Conservation (phyloP, 2,888 invertebrate species). For the Anarsia innoxiella region DNA sequence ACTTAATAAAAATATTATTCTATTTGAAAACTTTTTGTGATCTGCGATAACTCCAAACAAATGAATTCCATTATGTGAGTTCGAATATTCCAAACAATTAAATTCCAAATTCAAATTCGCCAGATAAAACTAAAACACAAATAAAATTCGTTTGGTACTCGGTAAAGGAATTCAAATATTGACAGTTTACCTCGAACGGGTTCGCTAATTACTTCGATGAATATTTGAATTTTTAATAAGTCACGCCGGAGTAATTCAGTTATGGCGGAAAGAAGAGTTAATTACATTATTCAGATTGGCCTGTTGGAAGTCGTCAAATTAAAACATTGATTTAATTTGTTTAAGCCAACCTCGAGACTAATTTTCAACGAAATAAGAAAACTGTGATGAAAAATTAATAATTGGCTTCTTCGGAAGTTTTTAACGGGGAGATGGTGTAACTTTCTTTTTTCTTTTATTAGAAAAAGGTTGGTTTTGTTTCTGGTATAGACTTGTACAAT, state of each 20-base stretch:
- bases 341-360: conserved; percentile 13
- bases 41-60: too few relatives aligned
- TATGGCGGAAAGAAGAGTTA: conserved; percentile 42
- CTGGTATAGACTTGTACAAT: too few relatives aligned
- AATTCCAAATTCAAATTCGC: background rate
- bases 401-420: conserved; percentile 3
- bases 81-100: too few relatives aligned
- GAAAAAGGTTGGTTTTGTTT: too few relatives aligned
- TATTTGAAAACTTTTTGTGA: too few relatives aligned
- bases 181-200: conserved; percentile 10
- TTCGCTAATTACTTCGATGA: conserved; percentile 15
- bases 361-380: conserved; percentile 5
- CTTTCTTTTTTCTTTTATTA: too few relatives aligned
- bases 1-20: too few relatives aligned
- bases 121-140: background rate
- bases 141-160: too few relatives aligned
- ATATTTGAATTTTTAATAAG: conserved; percentile 17
- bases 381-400: conserved; percentile 3
- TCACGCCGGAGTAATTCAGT: conserved; percentile 27
- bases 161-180: conserved; percentile 11
- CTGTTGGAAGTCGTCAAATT: conserved; percentile 43
- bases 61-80: too few relatives aligned
- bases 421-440: background rate
- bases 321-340: conserved; percentile 50
- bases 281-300: conserved; percentile 59